A percentile compares a stretch with the other conserved stretches of the same genome.
These are phyloP conservation scores for Sigmodon hispidus DNA, from an alignment of 2,113 vertebrate species.

Conservation along the genomic window DNA sequence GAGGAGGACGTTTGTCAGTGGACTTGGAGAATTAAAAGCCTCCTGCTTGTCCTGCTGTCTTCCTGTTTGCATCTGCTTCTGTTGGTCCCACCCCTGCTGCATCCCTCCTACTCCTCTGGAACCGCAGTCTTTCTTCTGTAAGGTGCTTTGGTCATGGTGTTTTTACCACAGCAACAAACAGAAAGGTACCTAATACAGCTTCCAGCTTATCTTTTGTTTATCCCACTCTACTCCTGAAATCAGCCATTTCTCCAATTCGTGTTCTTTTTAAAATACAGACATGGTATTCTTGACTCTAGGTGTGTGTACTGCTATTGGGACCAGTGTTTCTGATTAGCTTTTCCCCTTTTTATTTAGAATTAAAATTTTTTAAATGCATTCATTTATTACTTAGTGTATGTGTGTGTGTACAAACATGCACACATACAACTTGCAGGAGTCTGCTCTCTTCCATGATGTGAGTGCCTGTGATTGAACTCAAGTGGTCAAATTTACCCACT, in stretches of 20 bases:
- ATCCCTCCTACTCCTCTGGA: neutral
- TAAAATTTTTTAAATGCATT: neutral
- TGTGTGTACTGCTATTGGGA: neutral
- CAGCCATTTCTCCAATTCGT: neutral
- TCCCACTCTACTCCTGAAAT: neutral
- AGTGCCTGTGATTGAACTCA: too few species aligned
- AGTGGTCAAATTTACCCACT: neutral
- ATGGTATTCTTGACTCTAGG: neutral
- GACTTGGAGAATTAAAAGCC: neutral
- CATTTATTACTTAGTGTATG: too few species aligned
- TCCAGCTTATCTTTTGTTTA: neutral
- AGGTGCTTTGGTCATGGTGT: neutral
- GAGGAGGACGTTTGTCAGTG: neutral
- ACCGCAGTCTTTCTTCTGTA: neutral
- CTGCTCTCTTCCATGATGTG: neutral
- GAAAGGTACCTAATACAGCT: neutral
- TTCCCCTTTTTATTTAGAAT: neutral
- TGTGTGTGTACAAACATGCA: neutral
- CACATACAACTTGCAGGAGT: neutral
- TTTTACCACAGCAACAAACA: neutral
- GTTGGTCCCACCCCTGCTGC: neutral
- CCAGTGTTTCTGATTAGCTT: constrained; percentile 42
- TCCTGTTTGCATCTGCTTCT: neutral
- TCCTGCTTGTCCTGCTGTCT: neutral
- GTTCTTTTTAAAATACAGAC: neutral